Conservation (phyloP, 2,797 vertebrate genomes). For the Mormyrus hasselquistii region DNA sequence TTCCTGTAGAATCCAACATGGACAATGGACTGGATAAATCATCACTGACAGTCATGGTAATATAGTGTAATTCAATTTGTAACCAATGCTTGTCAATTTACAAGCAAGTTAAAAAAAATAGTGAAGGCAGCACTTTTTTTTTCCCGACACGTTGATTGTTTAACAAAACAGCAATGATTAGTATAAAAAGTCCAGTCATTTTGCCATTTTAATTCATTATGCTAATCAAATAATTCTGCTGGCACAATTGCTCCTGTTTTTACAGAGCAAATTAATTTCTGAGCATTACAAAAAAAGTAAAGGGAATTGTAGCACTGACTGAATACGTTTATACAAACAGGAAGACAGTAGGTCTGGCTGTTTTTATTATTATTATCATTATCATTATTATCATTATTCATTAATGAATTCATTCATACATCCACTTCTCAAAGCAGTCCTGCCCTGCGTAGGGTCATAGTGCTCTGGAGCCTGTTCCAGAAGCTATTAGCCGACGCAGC, state of each 20-base stretch:
- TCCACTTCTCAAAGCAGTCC: background rate
- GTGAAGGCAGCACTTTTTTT: background rate
- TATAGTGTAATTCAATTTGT: background rate
- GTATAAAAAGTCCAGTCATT: background rate
- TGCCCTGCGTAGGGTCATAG: background rate
- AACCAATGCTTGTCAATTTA: background rate
- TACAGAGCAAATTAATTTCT: background rate
- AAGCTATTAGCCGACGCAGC: background rate
- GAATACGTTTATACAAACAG: background rate
- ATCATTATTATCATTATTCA: background rate
- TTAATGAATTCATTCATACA: background rate
- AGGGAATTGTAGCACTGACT: background rate
- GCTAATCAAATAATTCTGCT: conserved; percentile 1
- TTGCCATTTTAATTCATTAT: background rate
- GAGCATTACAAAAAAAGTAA: background rate
- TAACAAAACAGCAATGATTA: background rate
- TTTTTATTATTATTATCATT: background rate
- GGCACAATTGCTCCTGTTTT: background rate
- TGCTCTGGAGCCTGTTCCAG: background rate
- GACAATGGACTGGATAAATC: background rate
- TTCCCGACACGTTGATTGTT: background rate
- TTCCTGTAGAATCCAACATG: background rate
- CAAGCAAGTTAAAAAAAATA: background rate
- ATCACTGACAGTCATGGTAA: background rate
- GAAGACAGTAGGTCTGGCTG: background rate